Base-by-base conservation (phyloP, 2,797 vertebrate genomes). In the Myiothlypis chrysogaster region DNA sequence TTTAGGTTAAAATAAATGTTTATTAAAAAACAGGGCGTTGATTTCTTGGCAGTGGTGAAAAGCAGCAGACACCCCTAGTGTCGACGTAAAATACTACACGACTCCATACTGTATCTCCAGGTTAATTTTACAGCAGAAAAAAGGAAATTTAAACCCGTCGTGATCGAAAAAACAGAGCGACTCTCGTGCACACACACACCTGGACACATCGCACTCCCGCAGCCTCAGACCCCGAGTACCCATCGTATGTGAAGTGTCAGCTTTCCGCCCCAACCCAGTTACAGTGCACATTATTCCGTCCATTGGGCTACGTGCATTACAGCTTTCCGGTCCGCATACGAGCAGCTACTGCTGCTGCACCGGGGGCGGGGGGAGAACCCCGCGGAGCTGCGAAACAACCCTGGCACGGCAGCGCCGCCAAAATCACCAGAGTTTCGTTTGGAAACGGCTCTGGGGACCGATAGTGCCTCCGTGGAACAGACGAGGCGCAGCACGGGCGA, bases 61-160 rank as follows among this genome's bases (percentile, higher is more conserved):
- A 92, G 95, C 91, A 89, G 94, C 89, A 97, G 97, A 98, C 94
- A 98, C 98, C 97, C 98, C 98, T 98, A 98, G 98, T 94, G 98
- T 98, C 97, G 93, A 96, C 83, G 88, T 95, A 94, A 97, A 97
- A 97, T 94, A 97, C 96, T 98, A 97, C 98, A 98, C 82, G 95
- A 91, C 73, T 82, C 96, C 91, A 96, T 97, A 93, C 96, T 95
- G 96, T 93, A 97, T 60, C 95, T 95, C 83, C 75, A 92, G 95
- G 94, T 95, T 97, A 91, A 95, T 90, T 96, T 76, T 47, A 94
- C 90, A 35, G 93, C 96, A 96, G 89, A 17, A 87, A 94, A 96
- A 89, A 68, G 76, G 69, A 94, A 94, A 96, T 97, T 96, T 96
- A 96, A 97, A 96, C 91, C 50, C 81, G 63, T 94, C 95, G 95